phyloP scores from a whole-genome alignment of 2,797 vertebrate genomes.

The Leucoraja ocellata region DNA sequence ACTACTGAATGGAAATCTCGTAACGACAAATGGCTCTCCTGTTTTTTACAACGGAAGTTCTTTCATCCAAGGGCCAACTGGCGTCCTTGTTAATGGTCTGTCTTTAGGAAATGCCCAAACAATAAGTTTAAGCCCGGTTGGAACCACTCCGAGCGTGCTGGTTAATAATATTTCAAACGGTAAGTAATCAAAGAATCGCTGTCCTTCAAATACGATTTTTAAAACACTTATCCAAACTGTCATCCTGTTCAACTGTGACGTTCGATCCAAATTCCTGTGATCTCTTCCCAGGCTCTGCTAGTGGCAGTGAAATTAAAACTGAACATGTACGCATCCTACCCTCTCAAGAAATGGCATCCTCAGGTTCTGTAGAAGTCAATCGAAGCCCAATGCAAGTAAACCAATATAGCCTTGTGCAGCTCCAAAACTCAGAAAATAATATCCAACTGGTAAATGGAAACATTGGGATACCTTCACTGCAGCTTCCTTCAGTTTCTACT shows the following conservation, averaged over 20 bases:
- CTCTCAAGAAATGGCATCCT: slow-evolving; percentile 77
- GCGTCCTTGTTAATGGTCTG: slow-evolving; percentile 88
- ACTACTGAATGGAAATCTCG: slow-evolving; percentile 78
- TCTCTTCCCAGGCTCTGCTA: slow-evolving; percentile 73
- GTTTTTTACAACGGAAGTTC: slow-evolving; percentile 88
- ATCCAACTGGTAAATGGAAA: slow-evolving; percentile 73
- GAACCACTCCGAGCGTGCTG: slow-evolving; percentile 61
- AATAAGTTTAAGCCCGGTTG: slow-evolving; percentile 70
- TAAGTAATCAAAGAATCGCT: slow-evolving; percentile 71
- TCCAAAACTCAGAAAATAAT: slow-evolving; percentile 73
- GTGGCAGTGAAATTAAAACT: slow-evolving; percentile 80
- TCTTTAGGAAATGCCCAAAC: slow-evolving; percentile 79
- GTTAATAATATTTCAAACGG: slow-evolving; percentile 71
- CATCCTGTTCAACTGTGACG: slow-evolving; percentile 61
- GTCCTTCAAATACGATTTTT: slow-evolving; percentile 75
- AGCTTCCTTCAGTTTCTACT: slow-evolving; percentile 75
- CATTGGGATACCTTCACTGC: slow-evolving; percentile 79
- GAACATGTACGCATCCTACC: slow-evolving; percentile 72
- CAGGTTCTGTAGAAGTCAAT: slow-evolving; percentile 78
- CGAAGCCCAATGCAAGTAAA: slow-evolving; percentile 78
- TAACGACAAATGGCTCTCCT: slow-evolving; percentile 71
- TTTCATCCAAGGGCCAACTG: slow-evolving; percentile 84
- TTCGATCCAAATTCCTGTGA: slow-evolving; percentile 60
- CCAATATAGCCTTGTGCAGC: slow-evolving; percentile 88
- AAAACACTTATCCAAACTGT: slow-evolving; percentile 65